Percentiles rank a stretch among this genome's conserved stretches.
Conservation (phyloP, 1,140 invertebrate genomes). For the Melitaea cinxia region DNA sequence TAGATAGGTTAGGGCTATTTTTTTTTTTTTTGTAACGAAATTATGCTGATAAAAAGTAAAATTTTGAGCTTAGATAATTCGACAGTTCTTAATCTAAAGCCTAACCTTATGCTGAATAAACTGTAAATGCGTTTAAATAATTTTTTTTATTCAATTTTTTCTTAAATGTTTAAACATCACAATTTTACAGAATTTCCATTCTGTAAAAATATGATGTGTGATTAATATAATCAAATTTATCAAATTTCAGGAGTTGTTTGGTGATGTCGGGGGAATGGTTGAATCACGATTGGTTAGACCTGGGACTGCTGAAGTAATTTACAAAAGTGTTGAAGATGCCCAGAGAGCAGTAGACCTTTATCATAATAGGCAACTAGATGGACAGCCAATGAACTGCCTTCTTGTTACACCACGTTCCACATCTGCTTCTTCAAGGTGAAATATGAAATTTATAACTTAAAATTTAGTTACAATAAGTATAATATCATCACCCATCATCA, state of each 20-base stretch:
- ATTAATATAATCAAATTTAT: neutral
- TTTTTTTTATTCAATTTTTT: no score
- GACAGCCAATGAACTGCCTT: slow-evolving; percentile 75
- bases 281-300: slow-evolving; percentile 91
- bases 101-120: no score
- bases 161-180: no score
- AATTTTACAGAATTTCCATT: no score
- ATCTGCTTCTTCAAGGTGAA: slow-evolving; percentile 46
- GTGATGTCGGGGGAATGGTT: slow-evolving; percentile 93
- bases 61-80: no score
- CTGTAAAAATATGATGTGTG: no score
- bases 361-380: slow-evolving; percentile 89
- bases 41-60: no score
- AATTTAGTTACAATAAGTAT: neutral
- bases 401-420: slow-evolving; percentile 63
- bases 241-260: slow-evolving; percentile 90
- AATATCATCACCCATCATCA: no score
- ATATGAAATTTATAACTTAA: neutral
- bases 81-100: no score
- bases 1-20: no score
- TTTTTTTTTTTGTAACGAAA: no score
- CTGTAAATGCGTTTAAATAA: no score
- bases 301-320: slow-evolving; percentile 95
- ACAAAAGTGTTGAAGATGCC: slow-evolving; percentile 91
- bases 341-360: slow-evolving; percentile 94